Evolutionary conservation across 2,113 vertebrate species (phyloP).

Genomic region (Corythornis madagascariensis): DNA sequence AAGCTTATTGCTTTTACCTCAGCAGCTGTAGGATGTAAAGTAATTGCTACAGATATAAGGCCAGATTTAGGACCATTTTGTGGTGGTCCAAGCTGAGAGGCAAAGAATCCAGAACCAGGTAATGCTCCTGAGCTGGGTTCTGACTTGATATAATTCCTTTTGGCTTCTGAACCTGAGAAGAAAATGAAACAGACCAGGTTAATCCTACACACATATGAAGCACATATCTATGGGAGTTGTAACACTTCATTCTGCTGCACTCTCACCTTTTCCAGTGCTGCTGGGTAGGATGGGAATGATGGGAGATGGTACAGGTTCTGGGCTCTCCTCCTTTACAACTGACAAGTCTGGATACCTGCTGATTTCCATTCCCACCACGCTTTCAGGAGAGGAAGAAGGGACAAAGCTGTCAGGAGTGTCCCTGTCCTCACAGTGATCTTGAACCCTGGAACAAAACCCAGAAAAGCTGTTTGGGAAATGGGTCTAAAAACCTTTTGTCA

Average conservation of each 20-base stretch:
- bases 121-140: slow-evolving; percentile 74
- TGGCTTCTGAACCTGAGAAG: slow-evolving; percentile 82
- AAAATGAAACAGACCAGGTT: neutral
- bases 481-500: neutral
- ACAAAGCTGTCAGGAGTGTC: slow-evolving; percentile 89
- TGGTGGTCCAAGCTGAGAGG: slow-evolving; percentile 79
- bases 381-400: slow-evolving; percentile 95
- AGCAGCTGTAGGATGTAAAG: slow-evolving; percentile 88
- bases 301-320: slow-evolving; percentile 89
- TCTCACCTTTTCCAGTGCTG: slow-evolving; percentile 87
- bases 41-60: slow-evolving; percentile 93
- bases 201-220: neutral
- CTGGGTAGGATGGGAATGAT: slow-evolving; percentile 89
- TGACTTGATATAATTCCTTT: slow-evolving; percentile 87
- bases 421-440: slow-evolving; percentile 84
- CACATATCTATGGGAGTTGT: neutral
- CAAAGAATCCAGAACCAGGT: slow-evolving; percentile 77
- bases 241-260: neutral
- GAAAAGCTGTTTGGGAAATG: neutral
- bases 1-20: slow-evolving; percentile 80
- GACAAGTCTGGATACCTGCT: slow-evolving; percentile 92
- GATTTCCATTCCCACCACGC: slow-evolving; percentile 87
- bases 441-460: slow-evolving; percentile 74
- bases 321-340: slow-evolving; percentile 88
- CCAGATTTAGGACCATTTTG: slow-evolving; percentile 87